phyloP scores from a whole-genome alignment of 2,888 invertebrate genomes.

The Limnephilus auricula region DNA sequence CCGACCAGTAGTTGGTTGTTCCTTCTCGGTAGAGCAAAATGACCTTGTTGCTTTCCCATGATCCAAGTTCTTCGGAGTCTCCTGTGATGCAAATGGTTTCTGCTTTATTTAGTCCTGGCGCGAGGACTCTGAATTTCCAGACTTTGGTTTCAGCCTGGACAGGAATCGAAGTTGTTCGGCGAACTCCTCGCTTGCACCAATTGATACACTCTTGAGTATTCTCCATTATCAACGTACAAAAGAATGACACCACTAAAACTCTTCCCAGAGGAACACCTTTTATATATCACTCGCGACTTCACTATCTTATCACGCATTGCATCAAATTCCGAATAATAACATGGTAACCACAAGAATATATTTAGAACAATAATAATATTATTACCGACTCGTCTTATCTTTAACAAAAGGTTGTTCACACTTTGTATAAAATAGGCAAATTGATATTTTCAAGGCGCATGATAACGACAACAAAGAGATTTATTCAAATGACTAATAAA shows the following conservation, averaged over 20 bases:
- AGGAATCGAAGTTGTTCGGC: background rate
- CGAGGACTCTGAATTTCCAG: conserved; percentile 76
- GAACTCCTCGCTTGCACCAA: background rate
- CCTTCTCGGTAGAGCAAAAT: conserved; percentile 76
- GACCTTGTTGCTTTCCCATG: conserved; percentile 82
- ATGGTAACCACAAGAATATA: background rate
- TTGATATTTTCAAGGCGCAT: background rate
- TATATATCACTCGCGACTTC: background rate
- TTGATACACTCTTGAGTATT: background rate
- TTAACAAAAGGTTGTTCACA: background rate
- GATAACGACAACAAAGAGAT: background rate
- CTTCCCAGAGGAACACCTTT: background rate
- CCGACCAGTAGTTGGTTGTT: conserved; percentile 80
- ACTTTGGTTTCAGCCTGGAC: background rate
- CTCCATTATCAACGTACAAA: background rate
- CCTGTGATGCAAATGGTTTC: conserved; percentile 86
- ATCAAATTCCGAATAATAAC: background rate
- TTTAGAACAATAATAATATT: background rate
- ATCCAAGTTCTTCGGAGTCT: conserved; percentile 82
- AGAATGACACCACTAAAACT: background rate
- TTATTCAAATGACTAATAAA: background rate
- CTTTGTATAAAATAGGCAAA: background rate
- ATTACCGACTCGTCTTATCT: background rate
- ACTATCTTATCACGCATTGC: background rate
- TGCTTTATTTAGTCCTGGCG: conserved; percentile 69